Evolutionary conservation across 2,113 vertebrate species (phyloP).

Genomic region (Aldabrachelys gigantea): DNA sequence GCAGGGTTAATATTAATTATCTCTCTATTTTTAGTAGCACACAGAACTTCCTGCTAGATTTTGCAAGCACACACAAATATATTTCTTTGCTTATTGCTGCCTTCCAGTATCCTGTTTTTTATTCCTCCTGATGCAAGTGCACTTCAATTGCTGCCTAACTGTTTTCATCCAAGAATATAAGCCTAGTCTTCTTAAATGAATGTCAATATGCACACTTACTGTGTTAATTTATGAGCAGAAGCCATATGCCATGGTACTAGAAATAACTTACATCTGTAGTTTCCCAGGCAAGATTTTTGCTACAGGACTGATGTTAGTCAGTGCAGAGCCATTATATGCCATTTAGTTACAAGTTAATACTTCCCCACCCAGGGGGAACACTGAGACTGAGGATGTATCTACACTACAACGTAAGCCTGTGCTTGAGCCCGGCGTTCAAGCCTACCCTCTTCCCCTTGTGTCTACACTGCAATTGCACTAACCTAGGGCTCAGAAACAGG

Average conservation of each 20-base stretch:
- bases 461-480: too few species aligned
- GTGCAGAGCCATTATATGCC: too few species aligned
- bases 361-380: too few species aligned
- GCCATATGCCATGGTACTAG: not conserved
- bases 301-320: not conserved
- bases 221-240: not conserved
- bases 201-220: not conserved
- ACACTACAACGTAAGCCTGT: too few species aligned
- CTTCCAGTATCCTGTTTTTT: not conserved
- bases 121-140: not conserved
- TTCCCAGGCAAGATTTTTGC: not conserved
- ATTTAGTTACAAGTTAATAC: too few species aligned
- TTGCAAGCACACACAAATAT: not conserved
- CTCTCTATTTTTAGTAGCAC: not conserved
- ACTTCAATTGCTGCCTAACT: fast-evolving
- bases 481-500: too few species aligned
- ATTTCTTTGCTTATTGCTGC: fast-evolving
- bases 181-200: not conserved
- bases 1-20: not conserved
- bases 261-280: not conserved
- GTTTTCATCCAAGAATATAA: not conserved
- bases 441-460: too few species aligned
- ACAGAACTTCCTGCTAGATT: not conserved
- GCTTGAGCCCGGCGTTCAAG: too few species aligned
- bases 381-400: too few species aligned